A percentile compares a stretch with the other conserved stretches of the same genome.
These are phyloP conservation scores for Trachelus stipa DNA, from an alignment of 2,888 invertebrate species.

Conservation along the genomic window DNA sequence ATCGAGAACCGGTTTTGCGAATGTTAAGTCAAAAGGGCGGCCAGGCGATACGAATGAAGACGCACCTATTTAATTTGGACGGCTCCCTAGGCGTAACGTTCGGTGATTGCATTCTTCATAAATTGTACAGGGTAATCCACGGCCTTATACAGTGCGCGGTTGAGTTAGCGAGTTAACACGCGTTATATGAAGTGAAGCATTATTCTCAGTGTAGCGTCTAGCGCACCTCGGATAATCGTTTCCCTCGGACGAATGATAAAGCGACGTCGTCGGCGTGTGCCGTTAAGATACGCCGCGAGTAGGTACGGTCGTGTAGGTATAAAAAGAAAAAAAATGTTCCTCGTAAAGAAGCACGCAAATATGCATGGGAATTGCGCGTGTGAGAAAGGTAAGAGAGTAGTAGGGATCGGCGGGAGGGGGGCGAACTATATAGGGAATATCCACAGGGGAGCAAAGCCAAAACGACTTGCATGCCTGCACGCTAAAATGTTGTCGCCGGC, in stretches of 20 bases:
- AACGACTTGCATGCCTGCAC: conserved; percentile 50
- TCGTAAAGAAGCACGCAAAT: conserved; percentile 57
- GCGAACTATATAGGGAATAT: not conserved
- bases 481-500: conserved; percentile 44
- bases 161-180: not conserved
- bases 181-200: not conserved
- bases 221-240: not conserved
- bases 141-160: not conserved
- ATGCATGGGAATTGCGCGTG: conserved; percentile 56
- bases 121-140: not conserved
- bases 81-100: not conserved
- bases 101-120: not conserved
- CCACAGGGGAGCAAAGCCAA: not conserved
- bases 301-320: conserved; percentile 21
- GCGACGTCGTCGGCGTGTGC: not conserved
- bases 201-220: not conserved
- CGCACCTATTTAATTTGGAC: conserved; percentile 27
- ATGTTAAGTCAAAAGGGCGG: conserved; percentile 28
- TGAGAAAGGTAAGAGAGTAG: conserved; percentile 22
- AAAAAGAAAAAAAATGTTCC: conserved; percentile 47
- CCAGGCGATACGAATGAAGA: conserved; percentile 42
- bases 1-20: conserved; percentile 44
- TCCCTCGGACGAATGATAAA: not conserved
- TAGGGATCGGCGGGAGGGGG: conserved; percentile 13
- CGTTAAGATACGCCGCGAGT: not conserved